phyloP scores from a whole-genome alignment of 2,797 vertebrate species.

The Pseudomugil gertrudae region DNA sequence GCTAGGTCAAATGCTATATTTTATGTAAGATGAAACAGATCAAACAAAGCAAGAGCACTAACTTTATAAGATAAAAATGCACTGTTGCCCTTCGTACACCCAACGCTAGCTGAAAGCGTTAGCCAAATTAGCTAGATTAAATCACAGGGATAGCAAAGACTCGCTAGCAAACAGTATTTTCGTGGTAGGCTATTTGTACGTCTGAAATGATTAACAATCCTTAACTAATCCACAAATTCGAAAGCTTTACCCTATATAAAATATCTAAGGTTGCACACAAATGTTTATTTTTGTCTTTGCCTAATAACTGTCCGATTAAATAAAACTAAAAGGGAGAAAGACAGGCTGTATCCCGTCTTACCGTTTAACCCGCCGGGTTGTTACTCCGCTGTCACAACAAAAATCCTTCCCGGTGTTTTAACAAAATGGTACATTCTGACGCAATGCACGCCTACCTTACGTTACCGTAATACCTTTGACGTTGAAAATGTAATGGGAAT shows the following conservation, averaged over 20 bases:
- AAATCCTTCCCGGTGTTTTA: slow-evolving; percentile 63
- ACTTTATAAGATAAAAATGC: neutral
- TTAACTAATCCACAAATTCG: neutral
- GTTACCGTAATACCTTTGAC: slow-evolving; percentile 37
- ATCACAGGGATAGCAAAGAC: slow-evolving; percentile 45
- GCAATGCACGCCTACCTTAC: slow-evolving; percentile 39
- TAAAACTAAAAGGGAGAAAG: slow-evolving; percentile 1
- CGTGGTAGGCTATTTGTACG: slow-evolving; percentile 49
- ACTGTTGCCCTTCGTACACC: neutral
- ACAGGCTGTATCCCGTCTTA: slow-evolving; percentile 45
- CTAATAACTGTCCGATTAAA: neutral
- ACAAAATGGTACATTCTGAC: slow-evolving; percentile 73
- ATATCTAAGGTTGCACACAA: rapidly evolving
- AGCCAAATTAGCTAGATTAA: slow-evolving; percentile 60
- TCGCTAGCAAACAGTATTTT: slow-evolving; percentile 57
- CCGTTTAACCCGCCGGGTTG: slow-evolving; percentile 74
- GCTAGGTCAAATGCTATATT: neutral
- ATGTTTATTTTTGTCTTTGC: neutral
- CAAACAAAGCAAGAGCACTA: neutral
- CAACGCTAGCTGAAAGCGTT: slow-evolving; percentile 28
- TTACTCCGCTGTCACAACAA: slow-evolving; percentile 77
- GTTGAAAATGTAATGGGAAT: neutral
- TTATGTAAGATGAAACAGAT: neutral
- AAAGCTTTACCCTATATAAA: neutral
- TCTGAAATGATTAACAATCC: slow-evolving; percentile 25